Conservation (phyloP, 2,113 vertebrate genomes). For the Hyperoodon ampullatus region DNA sequence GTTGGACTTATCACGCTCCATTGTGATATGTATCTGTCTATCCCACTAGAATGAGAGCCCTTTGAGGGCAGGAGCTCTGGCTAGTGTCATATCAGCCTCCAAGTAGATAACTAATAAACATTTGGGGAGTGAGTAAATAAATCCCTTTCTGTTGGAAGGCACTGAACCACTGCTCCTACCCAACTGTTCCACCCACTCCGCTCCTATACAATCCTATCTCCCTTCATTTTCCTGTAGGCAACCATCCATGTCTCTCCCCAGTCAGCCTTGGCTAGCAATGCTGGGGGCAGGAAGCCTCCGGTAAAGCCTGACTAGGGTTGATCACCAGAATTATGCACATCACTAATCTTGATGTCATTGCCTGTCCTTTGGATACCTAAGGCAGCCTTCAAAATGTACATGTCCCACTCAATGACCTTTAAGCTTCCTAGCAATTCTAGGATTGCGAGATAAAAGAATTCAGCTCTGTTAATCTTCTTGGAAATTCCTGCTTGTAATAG, state of each 20-base stretch:
- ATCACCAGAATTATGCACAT: neutral
- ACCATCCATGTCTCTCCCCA: too few relatives aligned
- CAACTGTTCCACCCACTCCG: neutral
- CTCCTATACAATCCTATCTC: neutral
- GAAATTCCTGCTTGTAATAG: conserved; percentile 46
- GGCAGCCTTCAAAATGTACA: conserved; percentile 10
- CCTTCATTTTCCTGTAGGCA: neutral
- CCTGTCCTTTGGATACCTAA: conserved; percentile 45
- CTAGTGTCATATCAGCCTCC: neutral
- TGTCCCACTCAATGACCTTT: conserved; percentile 24
- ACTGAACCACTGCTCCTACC: too few relatives aligned
- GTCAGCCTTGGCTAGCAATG: neutral
- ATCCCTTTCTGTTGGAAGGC: neutral
- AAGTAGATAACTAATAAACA: neutral
- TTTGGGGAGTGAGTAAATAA: neutral
- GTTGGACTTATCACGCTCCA: neutral
- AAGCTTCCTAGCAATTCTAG: conserved; percentile 55
- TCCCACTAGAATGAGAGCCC: neutral
- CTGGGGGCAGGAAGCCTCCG: neutral
- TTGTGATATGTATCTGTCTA: neutral
- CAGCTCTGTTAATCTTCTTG: neutral
- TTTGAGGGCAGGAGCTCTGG: conserved; percentile 14
- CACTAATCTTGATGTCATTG: conserved; percentile 67
- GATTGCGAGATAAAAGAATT: conserved; percentile 63
- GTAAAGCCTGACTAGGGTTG: neutral